These are phyloP conservation scores for Zaprionus obscuricornis DNA, from an alignment of 2,888 invertebrate genomes.

Conservation along the genomic window DNA sequence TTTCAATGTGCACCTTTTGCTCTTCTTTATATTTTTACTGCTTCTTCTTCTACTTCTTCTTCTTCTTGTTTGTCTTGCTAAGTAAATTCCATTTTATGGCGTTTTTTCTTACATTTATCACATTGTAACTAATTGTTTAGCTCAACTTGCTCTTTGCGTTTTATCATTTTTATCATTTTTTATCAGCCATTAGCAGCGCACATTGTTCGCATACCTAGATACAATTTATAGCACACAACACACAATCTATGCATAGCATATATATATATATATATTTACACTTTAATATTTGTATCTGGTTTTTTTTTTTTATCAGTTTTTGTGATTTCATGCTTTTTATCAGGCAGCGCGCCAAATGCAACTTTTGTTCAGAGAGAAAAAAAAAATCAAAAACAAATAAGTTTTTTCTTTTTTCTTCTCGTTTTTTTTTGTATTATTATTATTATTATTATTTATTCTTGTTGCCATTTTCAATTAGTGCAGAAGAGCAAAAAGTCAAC, in stretches of 20 bases:
- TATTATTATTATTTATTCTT: slow-evolving; percentile 45
- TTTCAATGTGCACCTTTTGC: no score
- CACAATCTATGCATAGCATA: background rate
- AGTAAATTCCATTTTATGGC: no score
- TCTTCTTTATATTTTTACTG: no score
- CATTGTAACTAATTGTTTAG: slow-evolving; percentile 24
- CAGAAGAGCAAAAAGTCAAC: slow-evolving; percentile 51
- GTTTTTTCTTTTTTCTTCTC: slow-evolving; percentile 44
- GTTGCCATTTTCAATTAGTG: slow-evolving; percentile 67
- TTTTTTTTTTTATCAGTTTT: slow-evolving; percentile 59
- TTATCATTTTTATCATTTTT: no score
- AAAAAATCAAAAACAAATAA: slow-evolving; percentile 18
- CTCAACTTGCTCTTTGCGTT: slow-evolving; percentile 8
- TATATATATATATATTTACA: slow-evolving; percentile 6
- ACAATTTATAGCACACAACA: no score
- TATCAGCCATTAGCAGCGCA: slow-evolving; percentile 42
- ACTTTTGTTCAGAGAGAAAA: slow-evolving; percentile 56
- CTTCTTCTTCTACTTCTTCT: no score
- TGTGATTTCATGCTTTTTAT: slow-evolving; percentile 66
- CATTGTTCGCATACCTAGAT: background rate
- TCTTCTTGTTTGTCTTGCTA: no score
- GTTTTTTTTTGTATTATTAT: no score
- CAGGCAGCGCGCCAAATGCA: slow-evolving; percentile 53
- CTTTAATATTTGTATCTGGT: slow-evolving; percentile 35
- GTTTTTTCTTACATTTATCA: slow-evolving; percentile 34